These are phyloP conservation scores for Heliocidaris erythrogramma DNA, from an alignment of 35 echinoderm and acorn worm species.

Conservation along the genomic window DNA sequence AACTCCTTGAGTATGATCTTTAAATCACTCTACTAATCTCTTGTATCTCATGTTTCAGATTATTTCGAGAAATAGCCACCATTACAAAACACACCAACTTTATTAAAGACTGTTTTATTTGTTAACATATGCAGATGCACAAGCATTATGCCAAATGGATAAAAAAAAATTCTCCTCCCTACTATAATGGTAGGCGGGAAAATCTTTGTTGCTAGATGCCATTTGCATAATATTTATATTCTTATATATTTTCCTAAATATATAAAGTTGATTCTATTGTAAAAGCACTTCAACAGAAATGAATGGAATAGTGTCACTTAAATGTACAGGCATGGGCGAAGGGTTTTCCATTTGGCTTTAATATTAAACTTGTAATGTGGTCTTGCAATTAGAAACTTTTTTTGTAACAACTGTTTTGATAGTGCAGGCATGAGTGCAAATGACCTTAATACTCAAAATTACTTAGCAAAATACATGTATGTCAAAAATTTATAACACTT, in stretches of 20 bases:
- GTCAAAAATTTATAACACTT: too few relatives aligned
- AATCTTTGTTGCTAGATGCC: neutral
- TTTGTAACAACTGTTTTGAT: too few relatives aligned
- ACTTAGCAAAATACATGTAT: too few relatives aligned
- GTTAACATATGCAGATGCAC: neutral
- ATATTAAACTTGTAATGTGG: too few relatives aligned
- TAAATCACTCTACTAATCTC: too few relatives aligned
- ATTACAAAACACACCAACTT: neutral
- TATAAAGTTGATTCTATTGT: neutral
- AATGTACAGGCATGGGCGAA: too few relatives aligned
- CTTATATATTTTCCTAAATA: neutral
- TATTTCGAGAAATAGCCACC: neutral
- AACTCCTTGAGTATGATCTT: too few relatives aligned
- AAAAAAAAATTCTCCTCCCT: neutral
- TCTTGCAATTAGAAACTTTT: too few relatives aligned
- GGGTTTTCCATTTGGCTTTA: too few relatives aligned
- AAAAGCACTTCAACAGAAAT: neutral
- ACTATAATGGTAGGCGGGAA: neutral
- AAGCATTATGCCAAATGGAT: neutral
- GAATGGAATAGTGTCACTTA: neutral
- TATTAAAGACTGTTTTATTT: neutral
- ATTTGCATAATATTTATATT: slow-evolving; percentile 27
- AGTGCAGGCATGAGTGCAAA: too few relatives aligned
- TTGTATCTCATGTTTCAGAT: too few relatives aligned
- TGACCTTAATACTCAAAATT: too few relatives aligned